These are phyloP conservation scores for Labrus mixtus DNA, from an alignment of 2,113 vertebrate genomes.

Conservation along the genomic window DNA sequence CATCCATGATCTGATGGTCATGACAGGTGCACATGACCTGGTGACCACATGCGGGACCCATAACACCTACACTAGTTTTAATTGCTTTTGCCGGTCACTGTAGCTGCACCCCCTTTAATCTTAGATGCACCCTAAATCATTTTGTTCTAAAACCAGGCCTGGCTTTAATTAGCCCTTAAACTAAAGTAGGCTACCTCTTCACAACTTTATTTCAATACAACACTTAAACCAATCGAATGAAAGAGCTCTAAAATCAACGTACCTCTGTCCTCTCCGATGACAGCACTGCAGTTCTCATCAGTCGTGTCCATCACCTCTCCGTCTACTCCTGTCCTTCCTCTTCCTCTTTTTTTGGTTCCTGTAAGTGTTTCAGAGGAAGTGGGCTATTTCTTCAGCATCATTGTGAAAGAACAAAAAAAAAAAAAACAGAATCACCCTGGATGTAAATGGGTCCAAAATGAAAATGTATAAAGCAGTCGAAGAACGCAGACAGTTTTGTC, in stretches of 20 bases:
- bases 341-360: slow-evolving; percentile 62
- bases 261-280: slow-evolving; percentile 43
- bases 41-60: too few relatives aligned
- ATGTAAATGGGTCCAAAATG: background rate
- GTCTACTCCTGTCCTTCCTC: slow-evolving; percentile 34
- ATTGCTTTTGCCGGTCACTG: too few relatives aligned
- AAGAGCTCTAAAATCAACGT: slow-evolving; percentile 17
- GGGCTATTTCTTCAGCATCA: slow-evolving; percentile 4
- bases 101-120: too few relatives aligned
- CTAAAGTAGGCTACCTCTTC: too few relatives aligned
- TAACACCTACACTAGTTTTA: too few relatives aligned
- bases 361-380: slow-evolving; percentile 26
- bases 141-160: too few relatives aligned
- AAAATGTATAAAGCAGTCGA: background rate
- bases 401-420: slow-evolving; percentile 25
- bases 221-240: background rate
- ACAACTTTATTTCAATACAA: background rate
- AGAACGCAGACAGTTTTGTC: slow-evolving; percentile 25
- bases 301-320: slow-evolving; percentile 62
- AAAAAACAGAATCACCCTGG: background rate
- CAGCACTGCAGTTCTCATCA: slow-evolving; percentile 10
- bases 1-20: too few relatives aligned
- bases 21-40: too few relatives aligned
- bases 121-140: too few relatives aligned
- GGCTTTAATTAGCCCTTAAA: too few relatives aligned